phyloP scores from a whole-genome alignment of 1,140 invertebrate genomes.

The Doryteuthis pealeii region DNA sequence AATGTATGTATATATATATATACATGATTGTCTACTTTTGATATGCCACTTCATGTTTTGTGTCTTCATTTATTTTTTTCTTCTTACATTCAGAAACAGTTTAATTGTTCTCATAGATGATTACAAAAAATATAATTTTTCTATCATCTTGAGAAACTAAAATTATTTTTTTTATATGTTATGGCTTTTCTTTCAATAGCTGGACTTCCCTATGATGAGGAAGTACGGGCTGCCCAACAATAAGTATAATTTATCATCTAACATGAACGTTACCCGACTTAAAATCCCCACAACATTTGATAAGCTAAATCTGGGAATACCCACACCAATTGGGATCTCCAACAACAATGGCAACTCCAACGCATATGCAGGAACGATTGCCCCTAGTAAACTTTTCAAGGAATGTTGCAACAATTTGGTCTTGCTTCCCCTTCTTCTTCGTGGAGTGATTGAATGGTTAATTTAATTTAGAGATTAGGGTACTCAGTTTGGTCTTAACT shows the following conservation, averaged over 20 bases:
- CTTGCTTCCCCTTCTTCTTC: neutral
- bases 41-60: neutral
- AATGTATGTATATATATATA: neutral
- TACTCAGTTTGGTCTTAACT: too few species aligned
- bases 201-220: neutral
- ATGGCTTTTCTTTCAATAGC: neutral
- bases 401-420: conserved; percentile 2
- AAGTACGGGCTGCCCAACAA: neutral
- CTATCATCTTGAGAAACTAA: neutral
- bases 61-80: neutral
- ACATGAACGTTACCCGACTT: neutral
- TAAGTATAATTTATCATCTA: conserved; percentile 8
- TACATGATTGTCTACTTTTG: neutral
- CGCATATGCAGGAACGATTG: neutral
- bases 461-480: neutral
- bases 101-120: too few species aligned
- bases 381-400: neutral
- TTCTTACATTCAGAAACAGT: neutral
- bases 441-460: neutral
- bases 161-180: neutral
- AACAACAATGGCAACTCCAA: neutral
- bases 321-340: neutral
- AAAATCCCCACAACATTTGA: neutral
- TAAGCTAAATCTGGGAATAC: neutral
- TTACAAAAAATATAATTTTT: too few species aligned